phyloP scores from a whole-genome alignment of 2,113 vertebrate species.

The Chionis minor region DNA sequence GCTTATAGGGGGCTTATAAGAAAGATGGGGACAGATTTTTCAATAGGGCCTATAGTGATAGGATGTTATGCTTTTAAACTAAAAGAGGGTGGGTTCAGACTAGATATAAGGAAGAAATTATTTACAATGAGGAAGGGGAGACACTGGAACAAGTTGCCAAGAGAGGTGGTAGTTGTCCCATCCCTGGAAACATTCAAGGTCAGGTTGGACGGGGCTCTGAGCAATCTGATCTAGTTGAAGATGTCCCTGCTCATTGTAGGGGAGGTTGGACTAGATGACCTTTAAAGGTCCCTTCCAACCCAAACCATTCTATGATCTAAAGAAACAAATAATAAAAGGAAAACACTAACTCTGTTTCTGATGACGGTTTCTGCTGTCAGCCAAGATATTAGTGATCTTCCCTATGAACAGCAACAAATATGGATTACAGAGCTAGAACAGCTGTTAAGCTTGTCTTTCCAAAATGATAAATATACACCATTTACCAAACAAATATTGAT shows the following conservation, averaged over 20 bases:
- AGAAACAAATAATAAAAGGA: too few relatives aligned
- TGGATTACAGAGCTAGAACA: too few relatives aligned
- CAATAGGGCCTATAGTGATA: not conserved
- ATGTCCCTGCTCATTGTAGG: too few relatives aligned
- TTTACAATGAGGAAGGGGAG: not conserved
- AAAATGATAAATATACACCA: not conserved
- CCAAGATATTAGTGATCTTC: not conserved
- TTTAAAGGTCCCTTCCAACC: not conserved
- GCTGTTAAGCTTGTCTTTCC: too few relatives aligned
- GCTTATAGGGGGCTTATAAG: not conserved
- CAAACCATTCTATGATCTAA: not conserved
- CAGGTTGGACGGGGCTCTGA: not conserved
- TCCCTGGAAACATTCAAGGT: not conserved
- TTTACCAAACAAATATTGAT: not conserved
- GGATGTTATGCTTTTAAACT: not conserved
- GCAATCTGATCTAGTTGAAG: not conserved
- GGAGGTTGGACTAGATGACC: not conserved
- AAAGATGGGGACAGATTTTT: not conserved
- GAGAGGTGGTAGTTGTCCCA: not conserved
- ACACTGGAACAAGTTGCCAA: not conserved
- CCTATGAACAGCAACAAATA: too few relatives aligned
- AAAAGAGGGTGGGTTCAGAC: not conserved
- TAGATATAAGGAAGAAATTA: not conserved
- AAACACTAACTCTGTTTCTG: not conserved
- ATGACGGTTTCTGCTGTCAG: too few relatives aligned